Base-by-base conservation (phyloP, 2,888 invertebrate species). In the Cylindroiulus punctatus region DNA sequence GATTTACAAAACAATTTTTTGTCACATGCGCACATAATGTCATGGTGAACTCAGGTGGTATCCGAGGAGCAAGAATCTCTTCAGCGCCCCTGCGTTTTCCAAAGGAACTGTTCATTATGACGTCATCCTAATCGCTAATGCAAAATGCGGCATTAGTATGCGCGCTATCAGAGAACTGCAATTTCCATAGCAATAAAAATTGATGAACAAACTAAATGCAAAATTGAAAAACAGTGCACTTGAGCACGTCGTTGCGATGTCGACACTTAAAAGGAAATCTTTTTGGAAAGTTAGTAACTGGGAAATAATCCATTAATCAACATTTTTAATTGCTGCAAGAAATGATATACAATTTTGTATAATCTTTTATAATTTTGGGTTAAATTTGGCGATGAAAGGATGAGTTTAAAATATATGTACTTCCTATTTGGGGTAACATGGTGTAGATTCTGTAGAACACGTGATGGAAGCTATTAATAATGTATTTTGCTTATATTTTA, bases 51-150 rank as follows among this genome's bases (percentile, higher is more conserved):
- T 30, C 30, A 76, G 76, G 30, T 76, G 76, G 76, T 76, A 76
- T 26, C 76, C 76, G 76, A 30, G 76, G 76, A 30, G 76, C 26
- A 76, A 76, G 76, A 76, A 76, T 76, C 76, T 76, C 30, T 76
- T 76, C 76, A 76, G 17, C 30, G 52, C 76, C 76, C 76, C 1
- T 76, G 76, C 76, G 30, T 76, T 76, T 76, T 76, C 76, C 76
- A 76, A 76, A 76, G 30, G 76, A 76, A 76, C 76, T 76, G 30
- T 76, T 30, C 76, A 76, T 76, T 76, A 76, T 76, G 76, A 76
- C 76, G 76, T 76, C 76, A 76, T 76, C 14, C 76, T 76, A 76
- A 76, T 76, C 76, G 12, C 76, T 76, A 76, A 30, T 30, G 30
- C 12, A 76, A 30, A 30, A 30, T 76, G 26, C 26, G 76, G 14